Evolutionary conservation across 2,797 vertebrate species (phyloP).

Genomic region (Limnodromus scolopaceus): DNA sequence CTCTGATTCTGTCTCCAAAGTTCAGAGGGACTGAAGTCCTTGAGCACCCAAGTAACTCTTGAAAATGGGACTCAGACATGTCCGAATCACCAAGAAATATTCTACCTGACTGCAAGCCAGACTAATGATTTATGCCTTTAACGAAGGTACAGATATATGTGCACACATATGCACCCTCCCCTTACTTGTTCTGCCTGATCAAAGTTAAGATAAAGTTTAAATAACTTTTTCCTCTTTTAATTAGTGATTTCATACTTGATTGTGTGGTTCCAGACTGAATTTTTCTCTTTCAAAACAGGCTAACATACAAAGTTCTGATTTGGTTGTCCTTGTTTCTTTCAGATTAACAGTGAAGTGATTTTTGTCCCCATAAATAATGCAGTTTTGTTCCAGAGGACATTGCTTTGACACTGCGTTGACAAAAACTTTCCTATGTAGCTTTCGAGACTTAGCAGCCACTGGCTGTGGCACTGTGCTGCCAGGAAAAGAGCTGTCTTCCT

Average conservation of each 20-base stretch:
- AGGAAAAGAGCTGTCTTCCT: slow-evolving; percentile 13
- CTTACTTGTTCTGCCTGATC: not conserved
- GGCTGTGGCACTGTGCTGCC: not conserved
- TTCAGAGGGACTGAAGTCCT: not conserved
- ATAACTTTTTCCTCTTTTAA: not conserved
- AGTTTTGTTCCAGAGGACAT: not conserved
- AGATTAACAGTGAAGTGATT: not conserved
- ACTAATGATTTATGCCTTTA: not conserved
- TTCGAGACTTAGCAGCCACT: not conserved
- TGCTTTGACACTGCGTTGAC: not conserved
- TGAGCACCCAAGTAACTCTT: not conserved
- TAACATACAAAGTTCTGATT: not conserved
- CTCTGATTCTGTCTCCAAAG: not conserved
- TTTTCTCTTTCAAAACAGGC: not conserved
- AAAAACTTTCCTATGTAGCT: not conserved
- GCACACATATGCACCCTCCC: not conserved
- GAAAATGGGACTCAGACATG: not conserved
- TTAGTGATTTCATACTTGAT: not conserved
- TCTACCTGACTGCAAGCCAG: not conserved
- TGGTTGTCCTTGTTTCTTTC: not conserved
- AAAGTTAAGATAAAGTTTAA: not conserved
- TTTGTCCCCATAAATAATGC: not conserved
- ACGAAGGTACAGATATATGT: not conserved
- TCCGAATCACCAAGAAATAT: not conserved
- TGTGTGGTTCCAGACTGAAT: not conserved